Conservation (phyloP, 2,797 vertebrate genomes). For the Chelon auratus region DNA sequence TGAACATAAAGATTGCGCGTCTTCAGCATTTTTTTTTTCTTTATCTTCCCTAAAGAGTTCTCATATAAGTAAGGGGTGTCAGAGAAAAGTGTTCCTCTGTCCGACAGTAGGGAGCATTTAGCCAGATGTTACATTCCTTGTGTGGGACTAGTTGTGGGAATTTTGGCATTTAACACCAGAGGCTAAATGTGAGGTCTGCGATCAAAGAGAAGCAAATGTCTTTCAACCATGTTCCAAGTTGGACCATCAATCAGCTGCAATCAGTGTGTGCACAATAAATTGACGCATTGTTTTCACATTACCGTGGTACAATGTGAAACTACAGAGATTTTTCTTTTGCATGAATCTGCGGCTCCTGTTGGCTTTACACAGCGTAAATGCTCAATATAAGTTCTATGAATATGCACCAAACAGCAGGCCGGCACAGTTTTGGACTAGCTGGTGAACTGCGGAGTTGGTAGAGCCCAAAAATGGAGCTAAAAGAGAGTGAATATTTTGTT, state of each 20-base stretch:
- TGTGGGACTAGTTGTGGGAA: not conserved
- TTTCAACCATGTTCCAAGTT: not conserved
- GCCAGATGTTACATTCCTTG: slow-evolving; percentile 22
- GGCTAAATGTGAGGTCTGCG: not conserved
- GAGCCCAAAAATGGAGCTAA: not conserved
- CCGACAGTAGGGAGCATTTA: not conserved
- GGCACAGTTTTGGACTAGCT: not conserved
- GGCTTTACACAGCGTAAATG: not conserved
- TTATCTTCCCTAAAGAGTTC: too few relatives aligned
- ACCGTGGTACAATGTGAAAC: not conserved
- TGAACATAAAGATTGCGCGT: not conserved
- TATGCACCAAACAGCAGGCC: too few relatives aligned
- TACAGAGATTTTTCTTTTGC: not conserved
- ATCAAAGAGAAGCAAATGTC: not conserved
- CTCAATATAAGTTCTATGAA: not conserved
- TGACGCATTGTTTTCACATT: not conserved
- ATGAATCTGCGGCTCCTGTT: not conserved
- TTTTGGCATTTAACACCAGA: slow-evolving; percentile 4
- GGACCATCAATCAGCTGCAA: not conserved
- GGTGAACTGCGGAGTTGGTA: not conserved
- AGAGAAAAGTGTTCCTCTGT: not conserved
- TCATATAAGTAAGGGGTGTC: slow-evolving; percentile 17
- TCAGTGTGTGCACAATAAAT: not conserved
- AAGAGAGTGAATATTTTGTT: not conserved
- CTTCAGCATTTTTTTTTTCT: not conserved